Conservation (phyloP, 2,797 vertebrate species). For the Pachyuromys duprasi region DNA sequence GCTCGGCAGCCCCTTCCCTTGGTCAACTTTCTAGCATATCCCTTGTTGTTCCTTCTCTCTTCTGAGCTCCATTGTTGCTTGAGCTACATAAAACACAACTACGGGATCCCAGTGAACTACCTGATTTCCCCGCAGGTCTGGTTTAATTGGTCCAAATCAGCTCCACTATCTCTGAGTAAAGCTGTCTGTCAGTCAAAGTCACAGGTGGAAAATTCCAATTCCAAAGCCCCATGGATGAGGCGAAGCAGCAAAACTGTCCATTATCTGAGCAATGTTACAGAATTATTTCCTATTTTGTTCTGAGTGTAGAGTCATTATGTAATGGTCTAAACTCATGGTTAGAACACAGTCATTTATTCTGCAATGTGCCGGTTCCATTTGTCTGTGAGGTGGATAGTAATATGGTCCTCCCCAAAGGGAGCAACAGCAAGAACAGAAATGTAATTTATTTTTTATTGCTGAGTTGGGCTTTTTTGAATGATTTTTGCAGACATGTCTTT, state of each 20-base stretch:
- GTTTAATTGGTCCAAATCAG: background rate
- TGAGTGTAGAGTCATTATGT: slow-evolving; percentile 68
- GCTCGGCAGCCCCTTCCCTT: background rate
- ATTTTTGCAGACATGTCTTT: slow-evolving; percentile 78
- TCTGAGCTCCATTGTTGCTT: slow-evolving; percentile 12
- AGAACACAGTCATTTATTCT: slow-evolving; percentile 74
- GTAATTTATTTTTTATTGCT: slow-evolving; percentile 76
- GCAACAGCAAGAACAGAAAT: slow-evolving; percentile 70
- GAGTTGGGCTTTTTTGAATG: slow-evolving; percentile 73
- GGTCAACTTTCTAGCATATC: slow-evolving; percentile 21
- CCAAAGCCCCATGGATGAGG: background rate
- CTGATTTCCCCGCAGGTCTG: background rate
- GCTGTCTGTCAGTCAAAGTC: slow-evolving; percentile 47
- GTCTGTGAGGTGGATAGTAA: slow-evolving; percentile 58
- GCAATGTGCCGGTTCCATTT: slow-evolving; percentile 65
- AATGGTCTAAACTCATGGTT: slow-evolving; percentile 69
- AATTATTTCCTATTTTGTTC: slow-evolving; percentile 58
- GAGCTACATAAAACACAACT: slow-evolving; percentile 52
- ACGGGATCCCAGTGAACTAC: background rate
- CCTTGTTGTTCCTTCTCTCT: background rate
- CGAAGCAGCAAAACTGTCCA: background rate
- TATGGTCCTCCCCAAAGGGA: slow-evolving; percentile 74
- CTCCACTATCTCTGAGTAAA: slow-evolving; percentile 33
- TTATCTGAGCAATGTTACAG: slow-evolving; percentile 65
- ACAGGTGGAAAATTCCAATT: slow-evolving; percentile 49